Percentiles rank a stretch among this genome's conserved stretches.
Evolutionary conservation across 2,113 vertebrate species (phyloP).

Genomic region (Lepidothrix coronata): DNA sequence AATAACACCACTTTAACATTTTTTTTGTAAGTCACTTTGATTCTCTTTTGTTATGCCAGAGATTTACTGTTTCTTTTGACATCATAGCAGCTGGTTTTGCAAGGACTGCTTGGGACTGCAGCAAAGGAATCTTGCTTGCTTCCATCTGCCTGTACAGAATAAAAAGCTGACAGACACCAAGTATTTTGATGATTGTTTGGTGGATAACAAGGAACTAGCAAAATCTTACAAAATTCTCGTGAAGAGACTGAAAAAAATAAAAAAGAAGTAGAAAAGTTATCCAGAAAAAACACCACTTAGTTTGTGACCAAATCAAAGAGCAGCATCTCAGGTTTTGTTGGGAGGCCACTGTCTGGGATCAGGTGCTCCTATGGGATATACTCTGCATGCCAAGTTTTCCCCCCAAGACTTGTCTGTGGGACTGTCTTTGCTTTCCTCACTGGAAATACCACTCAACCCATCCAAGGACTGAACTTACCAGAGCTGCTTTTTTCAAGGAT

Average conservation of each 20-base stretch:
- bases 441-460: not conserved
- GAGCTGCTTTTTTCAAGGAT: not conserved
- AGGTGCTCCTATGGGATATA: not conserved
- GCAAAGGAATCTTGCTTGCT: not conserved
- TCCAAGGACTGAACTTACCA: not conserved
- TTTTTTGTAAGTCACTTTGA: not conserved
- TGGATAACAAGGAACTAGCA: not conserved
- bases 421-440: not conserved
- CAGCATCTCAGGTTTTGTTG: not conserved
- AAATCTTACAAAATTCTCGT: not conserved
- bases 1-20: not conserved
- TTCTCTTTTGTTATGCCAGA: slow-evolving; percentile 12
- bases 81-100: not conserved
- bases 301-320: not conserved
- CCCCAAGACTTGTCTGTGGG: not conserved
- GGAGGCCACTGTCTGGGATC: not conserved
- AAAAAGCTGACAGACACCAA: not conserved
- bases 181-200: not conserved
- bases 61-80: slow-evolving; percentile 37
- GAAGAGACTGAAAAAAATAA: not conserved
- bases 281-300: not conserved
- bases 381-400: not conserved
- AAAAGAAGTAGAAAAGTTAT: not conserved
- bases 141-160: not conserved
- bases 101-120: not conserved